Evolutionary conservation across 1,140 invertebrate genomes (phyloP), one percentile per base, ranked within the genome.

Genomic region (Uloborus diversus): DNA sequence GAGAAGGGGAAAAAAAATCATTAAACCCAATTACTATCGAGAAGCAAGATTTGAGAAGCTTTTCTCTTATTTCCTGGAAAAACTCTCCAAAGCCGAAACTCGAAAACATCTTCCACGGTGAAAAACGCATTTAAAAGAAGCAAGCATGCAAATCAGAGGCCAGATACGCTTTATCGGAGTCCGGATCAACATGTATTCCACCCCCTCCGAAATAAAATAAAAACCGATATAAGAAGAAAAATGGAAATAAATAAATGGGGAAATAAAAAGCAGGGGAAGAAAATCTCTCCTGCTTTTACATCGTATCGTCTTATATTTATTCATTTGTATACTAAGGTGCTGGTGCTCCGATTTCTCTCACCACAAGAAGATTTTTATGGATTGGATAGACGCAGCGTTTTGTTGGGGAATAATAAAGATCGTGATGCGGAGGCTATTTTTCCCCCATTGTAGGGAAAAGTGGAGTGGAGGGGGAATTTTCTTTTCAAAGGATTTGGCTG

Each of bases 321-420:
- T 75, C 70, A 75, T 75, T 75, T 75, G 57, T 75, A 30, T 32
- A 27, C 7, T n/a, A n/a, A 33, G 70, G 42, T 51, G 42, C 25
- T 35, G 4, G 27, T 30, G 25, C 27, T 62, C 13, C 57, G 25
- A 62, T 75, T 57, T 33, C 28, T 57, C 28, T 75, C 70, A 75
- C 57, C 53, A 35, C 37, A 49, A 75, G 23, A 17, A 42, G 27
- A 23, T 61, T 73, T 73, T 27, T 61, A 59, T 23, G 28, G 57
- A 75, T 75, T 62, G 59, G 37, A 62, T 62, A 20, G 37, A 9
- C 27, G 7, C 59, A 4, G 59, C 42, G 57, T 62, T 75, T 64
- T 75, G 70, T 75, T 57, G 64, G 7, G 70, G 28, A 75, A 56
- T 61, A 75, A 75, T 75, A 75, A 62, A 75, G 70, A 62, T 64